Base-by-base conservation (phyloP, 2,113 vertebrate genomes). In the Thunnus maccoyii region DNA sequence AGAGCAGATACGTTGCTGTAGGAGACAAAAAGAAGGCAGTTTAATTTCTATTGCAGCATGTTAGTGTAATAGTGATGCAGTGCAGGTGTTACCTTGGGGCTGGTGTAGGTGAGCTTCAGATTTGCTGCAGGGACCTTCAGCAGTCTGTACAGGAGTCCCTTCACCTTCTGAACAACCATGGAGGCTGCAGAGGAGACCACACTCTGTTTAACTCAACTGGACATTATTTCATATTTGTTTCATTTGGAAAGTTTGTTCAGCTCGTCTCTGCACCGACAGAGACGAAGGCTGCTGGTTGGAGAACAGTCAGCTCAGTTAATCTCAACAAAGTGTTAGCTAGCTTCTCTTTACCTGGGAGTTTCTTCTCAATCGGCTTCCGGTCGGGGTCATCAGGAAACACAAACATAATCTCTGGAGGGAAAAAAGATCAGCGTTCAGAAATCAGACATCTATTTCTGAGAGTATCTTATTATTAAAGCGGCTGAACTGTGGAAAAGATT, bases 161-260 rank as follows among this genome's bases (percentile, higher is more conserved):
- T 99, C 86, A 99, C 96, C 87, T 97, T 99, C 85, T 97, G 97
- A 65, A 99, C 62, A 3, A 93, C 95, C 98, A 99, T 99, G 62
- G 97, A 96, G 9, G 94, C 98, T 99, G 76, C 69, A 84, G 57
- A 46, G 30, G 16, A 85, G 1, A 70, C 2, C 9, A 47, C 25
- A 60, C 16, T 13, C 13, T 1, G 44, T 3, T 58, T 30, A 30
- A 30, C 27, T 30, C 27, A 4, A 30, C 27, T 30, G 27, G 5
- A 25, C 6, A 41, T 55, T n/a, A 14, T 22, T 41, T 41, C 8
- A 41, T 41, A 8, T 41, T 36, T 36, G 32, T 36, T 36, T 41
- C 7, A 41, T 10, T 41, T 41, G 36, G 22, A 22, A 22, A 22
- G 4, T 30, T 30, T 30, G 27, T 30, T 30, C 27, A 30, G 27